Evolutionary conservation across 2,797 vertebrate genomes (phyloP).

Genomic region (Poeciliopsis turneri): DNA sequence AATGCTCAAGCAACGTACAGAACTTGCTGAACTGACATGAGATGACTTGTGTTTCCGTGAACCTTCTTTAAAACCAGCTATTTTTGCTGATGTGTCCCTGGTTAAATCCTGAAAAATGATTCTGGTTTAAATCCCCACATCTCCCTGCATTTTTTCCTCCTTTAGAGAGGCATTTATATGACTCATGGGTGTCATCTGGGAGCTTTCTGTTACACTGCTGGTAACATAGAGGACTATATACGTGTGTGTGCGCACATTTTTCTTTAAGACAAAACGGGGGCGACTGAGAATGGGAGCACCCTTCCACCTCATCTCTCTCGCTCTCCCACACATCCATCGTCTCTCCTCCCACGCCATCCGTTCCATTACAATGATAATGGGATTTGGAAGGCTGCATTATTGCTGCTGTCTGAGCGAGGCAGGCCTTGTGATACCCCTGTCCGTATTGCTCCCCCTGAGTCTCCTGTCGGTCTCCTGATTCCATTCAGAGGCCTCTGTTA

Average conservation of each 20-base stretch:
- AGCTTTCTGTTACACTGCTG: conserved; percentile 36
- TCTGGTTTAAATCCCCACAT: conserved; percentile 40
- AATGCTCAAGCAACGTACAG: background rate
- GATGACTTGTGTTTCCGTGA: background rate
- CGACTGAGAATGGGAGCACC: conserved; percentile 23
- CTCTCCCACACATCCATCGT: conserved; percentile 48
- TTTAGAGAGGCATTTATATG: conserved; percentile 51
- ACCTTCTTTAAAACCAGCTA: background rate
- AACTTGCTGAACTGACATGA: background rate
- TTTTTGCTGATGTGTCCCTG: conserved; percentile 47
- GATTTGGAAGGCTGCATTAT: conserved; percentile 75
- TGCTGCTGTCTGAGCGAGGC: conserved; percentile 71
- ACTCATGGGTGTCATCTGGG: conserved; percentile 43
- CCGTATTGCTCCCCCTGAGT: conserved; percentile 54
- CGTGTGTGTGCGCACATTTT: conserved; percentile 10
- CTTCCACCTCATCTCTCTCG: conserved; percentile 47
- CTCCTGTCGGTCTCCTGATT: conserved; percentile 73
- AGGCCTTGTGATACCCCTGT: conserved; percentile 66
- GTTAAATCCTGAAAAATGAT: conserved; percentile 46
- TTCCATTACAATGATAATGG: conserved; percentile 80
- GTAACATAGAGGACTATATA: conserved; percentile 24
- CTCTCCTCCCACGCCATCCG: conserved; percentile 64
- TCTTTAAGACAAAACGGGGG: conserved; percentile 34
- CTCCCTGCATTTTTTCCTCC: conserved; percentile 42
- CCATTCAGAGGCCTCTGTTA: conserved; percentile 61